phyloP scores from a whole-genome alignment of 2,888 invertebrate genomes.

The Conus canariensis region DNA sequence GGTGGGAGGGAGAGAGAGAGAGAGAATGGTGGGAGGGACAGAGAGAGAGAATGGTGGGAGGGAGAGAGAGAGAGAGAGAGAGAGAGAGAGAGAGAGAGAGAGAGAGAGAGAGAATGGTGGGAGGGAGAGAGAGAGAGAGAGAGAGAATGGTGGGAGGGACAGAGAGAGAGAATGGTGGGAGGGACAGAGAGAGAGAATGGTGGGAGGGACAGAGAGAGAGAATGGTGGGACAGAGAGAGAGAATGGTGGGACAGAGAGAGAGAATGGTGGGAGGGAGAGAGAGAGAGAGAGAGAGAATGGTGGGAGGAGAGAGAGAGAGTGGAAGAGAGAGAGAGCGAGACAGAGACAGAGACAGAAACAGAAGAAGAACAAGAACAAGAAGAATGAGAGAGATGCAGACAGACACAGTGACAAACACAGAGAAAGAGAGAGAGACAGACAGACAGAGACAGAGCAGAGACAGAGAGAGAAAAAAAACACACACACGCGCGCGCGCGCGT shows the following conservation, averaged over 20 bases:
- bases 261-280: not conserved
- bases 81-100: constrained; percentile 4
- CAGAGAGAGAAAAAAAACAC: not conserved
- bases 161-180: not conserved
- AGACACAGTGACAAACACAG: constrained; percentile 9
- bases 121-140: too few species aligned
- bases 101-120: too few species aligned
- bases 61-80: not conserved
- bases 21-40: not conserved
- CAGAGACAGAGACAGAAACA: not conserved
- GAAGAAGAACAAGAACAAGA: not conserved
- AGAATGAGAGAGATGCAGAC: not conserved
- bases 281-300: not conserved
- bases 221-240: not conserved
- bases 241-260: not conserved
- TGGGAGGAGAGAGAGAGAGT: not conserved
- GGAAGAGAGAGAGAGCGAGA: not conserved
- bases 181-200: not conserved
- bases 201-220: not conserved
- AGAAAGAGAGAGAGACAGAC: constrained; percentile 2
- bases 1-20: not conserved
- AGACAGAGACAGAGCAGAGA: not conserved
- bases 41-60: not conserved
- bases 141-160: too few species aligned
- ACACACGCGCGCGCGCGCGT: too few species aligned